Evolutionary conservation across 2,797 vertebrate genomes (phyloP).

Genomic region (Oryzias sinensis): DNA sequence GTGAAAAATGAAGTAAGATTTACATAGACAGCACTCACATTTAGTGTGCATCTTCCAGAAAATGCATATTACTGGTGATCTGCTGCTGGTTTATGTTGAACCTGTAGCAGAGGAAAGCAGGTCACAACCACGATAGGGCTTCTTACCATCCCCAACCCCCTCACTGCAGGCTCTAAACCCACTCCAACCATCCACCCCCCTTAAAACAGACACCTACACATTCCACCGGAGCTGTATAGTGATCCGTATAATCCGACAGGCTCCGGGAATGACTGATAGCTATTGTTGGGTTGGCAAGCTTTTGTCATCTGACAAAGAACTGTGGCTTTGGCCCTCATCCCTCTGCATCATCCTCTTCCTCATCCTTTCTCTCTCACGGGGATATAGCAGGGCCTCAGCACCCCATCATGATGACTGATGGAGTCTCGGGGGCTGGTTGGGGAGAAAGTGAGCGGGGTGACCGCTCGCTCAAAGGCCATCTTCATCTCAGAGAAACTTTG

Average conservation of each 20-base stretch:
- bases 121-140: constrained; percentile 41
- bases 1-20: background rate
- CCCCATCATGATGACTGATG: constrained; percentile 68
- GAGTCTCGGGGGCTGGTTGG: constrained; percentile 41
- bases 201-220: constrained; percentile 70
- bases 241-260: constrained; percentile 74
- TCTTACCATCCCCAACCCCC: constrained; percentile 15
- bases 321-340: constrained; percentile 74
- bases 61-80: constrained; percentile 31
- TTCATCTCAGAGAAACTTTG: constrained; percentile 27
- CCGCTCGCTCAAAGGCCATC: constrained; percentile 21
- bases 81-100: constrained; percentile 24
- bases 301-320: constrained; percentile 77
- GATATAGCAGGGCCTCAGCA: constrained; percentile 61
- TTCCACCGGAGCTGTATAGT: constrained; percentile 53
- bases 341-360: constrained; percentile 73
- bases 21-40: too few species aligned
- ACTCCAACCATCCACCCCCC: constrained; percentile 1
- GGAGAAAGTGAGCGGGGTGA: constrained; percentile 33
- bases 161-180: constrained; percentile 6
- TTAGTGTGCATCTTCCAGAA: background rate
- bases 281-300: constrained; percentile 73
- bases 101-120: constrained; percentile 21
- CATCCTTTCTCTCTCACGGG: constrained; percentile 65
- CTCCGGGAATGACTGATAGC: constrained; percentile 74